Percentiles rank a stretch among this genome's conserved stretches.
These are phyloP conservation scores for Haliclona indistincta DNA, from an alignment of 37 sponge, comb jelly and placozoan species.

Conservation along the genomic window DNA sequence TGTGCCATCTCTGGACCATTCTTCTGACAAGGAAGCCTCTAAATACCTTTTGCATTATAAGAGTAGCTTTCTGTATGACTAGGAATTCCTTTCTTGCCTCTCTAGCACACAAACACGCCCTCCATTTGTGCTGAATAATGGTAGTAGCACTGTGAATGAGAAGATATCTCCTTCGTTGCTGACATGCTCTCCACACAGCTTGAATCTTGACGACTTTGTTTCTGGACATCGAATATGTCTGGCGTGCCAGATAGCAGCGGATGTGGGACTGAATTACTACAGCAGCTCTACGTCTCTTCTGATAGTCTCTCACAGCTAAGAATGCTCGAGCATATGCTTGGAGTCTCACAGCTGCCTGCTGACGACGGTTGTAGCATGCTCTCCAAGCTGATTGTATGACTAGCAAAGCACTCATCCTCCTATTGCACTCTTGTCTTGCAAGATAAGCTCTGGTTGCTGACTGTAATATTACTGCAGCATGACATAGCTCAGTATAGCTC, in stretches of 20 bases:
- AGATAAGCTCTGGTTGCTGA: constrained; percentile 20
- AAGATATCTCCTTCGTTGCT: neutral
- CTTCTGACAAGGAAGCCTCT: constrained; percentile 17
- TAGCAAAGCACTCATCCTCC: too few species aligned
- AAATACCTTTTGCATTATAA: constrained; percentile 24
- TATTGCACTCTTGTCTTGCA: neutral
- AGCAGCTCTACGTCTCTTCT: constrained; percentile 30
- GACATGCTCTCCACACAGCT: neutral
- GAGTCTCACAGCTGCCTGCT: neutral
- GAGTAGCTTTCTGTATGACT: neutral
- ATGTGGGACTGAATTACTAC: constrained; percentile 29
- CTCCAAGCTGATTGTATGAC: constrained; percentile 4
- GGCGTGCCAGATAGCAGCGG: neutral
- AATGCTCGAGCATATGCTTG: neutral
- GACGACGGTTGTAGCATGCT: too few species aligned
- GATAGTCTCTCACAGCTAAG: neutral
- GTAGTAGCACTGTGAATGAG: neutral
- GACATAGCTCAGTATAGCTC: too few species aligned
- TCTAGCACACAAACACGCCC: neutral
- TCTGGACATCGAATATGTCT: neutral
- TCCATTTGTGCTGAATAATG: neutral
- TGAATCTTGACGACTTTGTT: neutral
- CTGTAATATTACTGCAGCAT: constrained; percentile 8
- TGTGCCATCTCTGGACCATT: neutral
- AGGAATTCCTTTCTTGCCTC: neutral